phyloP scores from a whole-genome alignment of 1,140 invertebrate genomes.

The Paraescarpia echinospica region DNA sequence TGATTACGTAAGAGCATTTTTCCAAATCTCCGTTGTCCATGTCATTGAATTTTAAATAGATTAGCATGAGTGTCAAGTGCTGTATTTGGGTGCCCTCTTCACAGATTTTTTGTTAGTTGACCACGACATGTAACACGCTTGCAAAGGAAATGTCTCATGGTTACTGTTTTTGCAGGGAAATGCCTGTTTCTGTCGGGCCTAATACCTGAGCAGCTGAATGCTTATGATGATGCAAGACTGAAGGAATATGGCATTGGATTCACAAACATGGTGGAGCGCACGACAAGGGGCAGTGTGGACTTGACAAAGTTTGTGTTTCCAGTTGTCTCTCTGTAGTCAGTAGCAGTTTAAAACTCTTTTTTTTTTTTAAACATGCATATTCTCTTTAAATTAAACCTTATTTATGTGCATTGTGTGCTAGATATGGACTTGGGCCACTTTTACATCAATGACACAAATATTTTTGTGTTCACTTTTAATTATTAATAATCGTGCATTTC shows the following conservation, averaged over 20 bases:
- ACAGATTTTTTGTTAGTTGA: too few relatives aligned
- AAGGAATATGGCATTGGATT: constrained; percentile 94
- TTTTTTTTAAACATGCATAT: too few relatives aligned
- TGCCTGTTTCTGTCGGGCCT: constrained; percentile 92
- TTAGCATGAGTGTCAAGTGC: too few relatives aligned
- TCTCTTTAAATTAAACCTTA: too few relatives aligned
- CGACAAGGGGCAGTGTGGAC: constrained; percentile 94
- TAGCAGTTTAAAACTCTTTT: neutral
- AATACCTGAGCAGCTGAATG: constrained; percentile 91
- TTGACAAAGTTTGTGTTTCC: constrained; percentile 65
- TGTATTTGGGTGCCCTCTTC: too few relatives aligned
- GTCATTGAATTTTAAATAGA: too few relatives aligned
- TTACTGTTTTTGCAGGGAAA: constrained; percentile 71
- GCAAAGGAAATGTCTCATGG: too few relatives aligned
- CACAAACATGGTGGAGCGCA: constrained; percentile 93
- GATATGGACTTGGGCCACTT: neutral
- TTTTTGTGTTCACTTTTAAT: neutral
- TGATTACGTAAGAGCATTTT: too few relatives aligned
- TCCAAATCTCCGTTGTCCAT: too few relatives aligned
- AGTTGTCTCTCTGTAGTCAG: neutral
- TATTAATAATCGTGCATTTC: neutral
- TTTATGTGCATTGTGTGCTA: neutral
- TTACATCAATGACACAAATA: neutral
- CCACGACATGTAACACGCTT: too few relatives aligned
- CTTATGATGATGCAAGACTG: constrained; percentile 92